phyloP scores from a whole-genome alignment of 1,140 invertebrate species.

The Aphelinus atriplicis region DNA sequence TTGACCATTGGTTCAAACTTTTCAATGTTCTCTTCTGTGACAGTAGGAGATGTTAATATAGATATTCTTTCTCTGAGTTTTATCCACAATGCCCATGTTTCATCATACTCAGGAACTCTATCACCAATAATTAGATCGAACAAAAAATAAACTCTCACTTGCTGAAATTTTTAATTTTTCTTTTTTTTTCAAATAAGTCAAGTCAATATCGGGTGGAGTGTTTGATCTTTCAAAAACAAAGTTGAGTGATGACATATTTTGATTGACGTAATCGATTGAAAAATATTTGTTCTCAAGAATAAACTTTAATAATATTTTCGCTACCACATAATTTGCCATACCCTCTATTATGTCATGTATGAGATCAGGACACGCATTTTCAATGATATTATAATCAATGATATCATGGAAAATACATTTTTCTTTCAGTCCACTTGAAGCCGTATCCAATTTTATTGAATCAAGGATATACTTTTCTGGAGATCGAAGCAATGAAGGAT shows the following conservation, averaged over 20 bases:
- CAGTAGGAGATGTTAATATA: background rate
- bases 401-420: conserved; percentile 21
- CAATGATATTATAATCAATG: conserved; percentile 5
- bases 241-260: background rate
- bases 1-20: conserved; percentile 28
- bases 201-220: background rate
- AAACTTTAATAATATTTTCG: conserved; percentile 27
- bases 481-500: conserved; percentile 5
- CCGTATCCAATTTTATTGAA: background rate
- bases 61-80: background rate
- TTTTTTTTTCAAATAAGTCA: background rate
- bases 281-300: conserved; percentile 30
- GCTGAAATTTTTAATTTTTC: conserved; percentile 1
- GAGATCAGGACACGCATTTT: conserved; percentile 10
- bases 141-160: background rate
- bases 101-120: background rate
- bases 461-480: conserved; percentile 24
- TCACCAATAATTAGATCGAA: background rate
- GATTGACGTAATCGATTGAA: conserved; percentile 43
- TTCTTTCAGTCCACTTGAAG: conserved; percentile 10
- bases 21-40: background rate
- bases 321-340: conserved; percentile 22
- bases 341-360: conserved; percentile 39
- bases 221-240: background rate
- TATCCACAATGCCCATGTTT: background rate